A percentile compares a stretch with the other conserved stretches of the same genome.
Conservation (phyloP, 2,113 vertebrate genomes). For the Plecotus auritus region DNA sequence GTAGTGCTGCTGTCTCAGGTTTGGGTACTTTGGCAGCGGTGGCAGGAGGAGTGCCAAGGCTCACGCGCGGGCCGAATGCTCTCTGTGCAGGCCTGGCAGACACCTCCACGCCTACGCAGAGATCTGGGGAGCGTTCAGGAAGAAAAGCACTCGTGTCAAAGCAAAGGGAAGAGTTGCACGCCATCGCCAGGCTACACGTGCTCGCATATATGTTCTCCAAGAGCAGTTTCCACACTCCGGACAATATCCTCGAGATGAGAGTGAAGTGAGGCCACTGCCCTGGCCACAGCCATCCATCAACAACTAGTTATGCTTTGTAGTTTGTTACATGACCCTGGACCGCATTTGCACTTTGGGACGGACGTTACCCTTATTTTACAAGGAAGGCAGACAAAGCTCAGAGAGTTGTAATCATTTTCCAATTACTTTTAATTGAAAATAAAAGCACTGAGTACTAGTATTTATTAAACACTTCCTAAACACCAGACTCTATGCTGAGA, state of each 20-base stretch:
- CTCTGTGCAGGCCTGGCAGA: constrained; percentile 66
- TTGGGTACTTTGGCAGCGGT: constrained; percentile 75
- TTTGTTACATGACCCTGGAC: neutral
- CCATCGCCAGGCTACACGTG: neutral
- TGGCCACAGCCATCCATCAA: neutral
- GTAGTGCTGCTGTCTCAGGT: constrained; percentile 63
- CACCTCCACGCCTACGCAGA: constrained; percentile 46
- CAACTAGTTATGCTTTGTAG: neutral
- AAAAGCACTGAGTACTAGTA: neutral
- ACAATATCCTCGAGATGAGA: neutral
- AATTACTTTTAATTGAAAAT: neutral
- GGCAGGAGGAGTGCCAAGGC: constrained; percentile 70
- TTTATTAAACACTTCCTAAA: neutral
- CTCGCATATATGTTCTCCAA: neutral
- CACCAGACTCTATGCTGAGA: neutral
- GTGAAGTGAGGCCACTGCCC: neutral
- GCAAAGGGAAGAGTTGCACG: constrained; percentile 29
- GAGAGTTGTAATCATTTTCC: neutral
- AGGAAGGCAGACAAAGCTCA: neutral
- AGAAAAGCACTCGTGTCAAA: constrained; percentile 56
- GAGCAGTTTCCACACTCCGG: neutral
- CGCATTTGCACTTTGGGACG: neutral
- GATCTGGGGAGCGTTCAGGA: constrained; percentile 51
- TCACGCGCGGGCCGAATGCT: neutral
- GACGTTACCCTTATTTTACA: neutral